Conservation (phyloP, 2,888 invertebrate species). For the Gastracanthus pulcherrimus region DNA sequence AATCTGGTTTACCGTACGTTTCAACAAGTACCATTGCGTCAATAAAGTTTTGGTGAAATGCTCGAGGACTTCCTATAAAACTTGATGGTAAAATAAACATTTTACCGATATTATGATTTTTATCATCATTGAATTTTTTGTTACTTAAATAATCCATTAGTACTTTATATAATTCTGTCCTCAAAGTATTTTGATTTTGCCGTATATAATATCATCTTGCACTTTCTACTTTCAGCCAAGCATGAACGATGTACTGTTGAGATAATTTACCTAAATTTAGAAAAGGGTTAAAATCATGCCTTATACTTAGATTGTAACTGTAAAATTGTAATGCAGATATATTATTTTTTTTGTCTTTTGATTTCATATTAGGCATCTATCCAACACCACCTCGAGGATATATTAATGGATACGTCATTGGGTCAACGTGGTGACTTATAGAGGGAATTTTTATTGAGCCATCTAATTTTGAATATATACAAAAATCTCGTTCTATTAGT, state of each 20-base stretch:
- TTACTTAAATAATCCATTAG: conserved; percentile 49
- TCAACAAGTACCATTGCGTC: conserved; percentile 76
- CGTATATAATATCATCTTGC: conserved; percentile 48
- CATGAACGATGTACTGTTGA: conserved; percentile 19
- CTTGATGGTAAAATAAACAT: conserved; percentile 68
- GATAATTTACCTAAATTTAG: conserved; percentile 20
- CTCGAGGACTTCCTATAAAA: conserved; percentile 68
- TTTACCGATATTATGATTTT: conserved; percentile 62
- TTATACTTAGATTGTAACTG: conserved; percentile 25
- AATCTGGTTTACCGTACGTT: conserved; percentile 69
- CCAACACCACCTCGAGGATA: conserved; percentile 35
- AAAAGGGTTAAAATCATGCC: conserved; percentile 27
- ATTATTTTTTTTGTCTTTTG: conserved; percentile 7
- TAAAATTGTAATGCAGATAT: no score
- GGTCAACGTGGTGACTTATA: conserved; percentile 46
- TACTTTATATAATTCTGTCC: conserved; percentile 58
- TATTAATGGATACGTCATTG: conserved; percentile 51
- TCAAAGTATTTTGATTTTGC: conserved; percentile 38
- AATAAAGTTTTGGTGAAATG: conserved; percentile 70
- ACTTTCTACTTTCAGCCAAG: conserved; percentile 20
- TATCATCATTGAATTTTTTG: conserved; percentile 47
- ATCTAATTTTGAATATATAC: conserved; percentile 45
- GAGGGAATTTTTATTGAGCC: no score
- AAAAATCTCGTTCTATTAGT: conserved; percentile 48
- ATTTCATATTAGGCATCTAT: conserved; percentile 34